Evolutionary conservation across 2,888 invertebrate species (phyloP), one percentile per base, ranked within the genome.

Genomic region (Drosophila anomelani): DNA sequence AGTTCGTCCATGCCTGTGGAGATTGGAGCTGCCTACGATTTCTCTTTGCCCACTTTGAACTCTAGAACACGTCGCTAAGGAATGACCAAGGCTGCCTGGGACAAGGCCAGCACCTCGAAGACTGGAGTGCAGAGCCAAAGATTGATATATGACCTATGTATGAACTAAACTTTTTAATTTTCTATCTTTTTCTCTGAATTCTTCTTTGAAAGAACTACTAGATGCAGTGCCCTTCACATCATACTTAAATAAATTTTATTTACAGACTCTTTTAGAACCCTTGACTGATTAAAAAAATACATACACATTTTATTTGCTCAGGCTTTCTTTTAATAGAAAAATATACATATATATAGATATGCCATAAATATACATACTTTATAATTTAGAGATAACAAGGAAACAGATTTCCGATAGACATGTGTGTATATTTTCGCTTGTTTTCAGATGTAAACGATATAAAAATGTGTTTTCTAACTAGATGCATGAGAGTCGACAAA

Each of bases 261-360:
- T 12, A 15, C 15, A 15, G 1, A 15, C 2, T 20, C 17, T 17
- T 43, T 20, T 12, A 20, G 0, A 6, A 12, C 12, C 12, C 20
- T 43, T 41, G 4, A n/a, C 36, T 15, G 2, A n/a, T n/a, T n/a
- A n/a, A n/a, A 34, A 51, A 53, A 34, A n/a, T 38, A 20, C 3
- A 39, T 4, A 68, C 34, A 39, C 10, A 23, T 20, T 41, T 47
- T 44, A 66, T 76, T 76, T 78, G 49, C 46, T 76, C 53, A 76
- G 46, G 62, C 77, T 74, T 80, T 78, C 59, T 64, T 83, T 83
- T 85, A 87, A 83, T 85, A 87, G 68, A 83, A 79, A 81, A 87
- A 81, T 61, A 87, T 73, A 81, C 73, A 73, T 76, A 68, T 36
- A 56, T 73, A 43, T 73, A 69, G 47, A 41, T 67, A 66, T 67